These are phyloP conservation scores for Carettochelys insculpta DNA, from an alignment of 2,113 vertebrate species.

Conservation along the genomic window DNA sequence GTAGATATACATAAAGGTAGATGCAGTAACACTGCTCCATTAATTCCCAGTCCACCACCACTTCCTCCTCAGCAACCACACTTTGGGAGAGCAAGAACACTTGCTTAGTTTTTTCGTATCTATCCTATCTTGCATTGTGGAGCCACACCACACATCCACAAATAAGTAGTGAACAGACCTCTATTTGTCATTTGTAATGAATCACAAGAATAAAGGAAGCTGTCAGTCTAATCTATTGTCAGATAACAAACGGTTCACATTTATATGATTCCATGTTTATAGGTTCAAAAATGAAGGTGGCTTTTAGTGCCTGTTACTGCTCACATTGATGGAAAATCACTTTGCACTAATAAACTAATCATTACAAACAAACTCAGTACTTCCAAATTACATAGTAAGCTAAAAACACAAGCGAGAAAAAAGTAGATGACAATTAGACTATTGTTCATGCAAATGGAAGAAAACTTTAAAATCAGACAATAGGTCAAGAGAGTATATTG, in stretches of 20 bases:
- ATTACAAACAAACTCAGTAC: background rate
- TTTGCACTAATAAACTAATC: fast-evolving
- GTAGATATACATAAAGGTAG: background rate
- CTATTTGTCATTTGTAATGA: fast-evolving
- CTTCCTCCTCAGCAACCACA: fast-evolving
- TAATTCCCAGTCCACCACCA: background rate
- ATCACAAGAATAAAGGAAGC: background rate
- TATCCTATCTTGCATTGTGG: background rate
- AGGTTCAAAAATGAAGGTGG: background rate
- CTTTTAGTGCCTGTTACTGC: background rate
- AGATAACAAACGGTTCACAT: fast-evolving
- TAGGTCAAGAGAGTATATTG: slow-evolving; percentile 46
- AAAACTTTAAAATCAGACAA: slow-evolving; percentile 68
- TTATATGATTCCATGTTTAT: slow-evolving; percentile 4
- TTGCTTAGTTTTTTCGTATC: background rate
- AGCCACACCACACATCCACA: fast-evolving
- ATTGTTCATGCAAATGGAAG: slow-evolving; percentile 69
- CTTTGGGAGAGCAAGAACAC: background rate
- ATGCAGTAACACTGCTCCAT: background rate
- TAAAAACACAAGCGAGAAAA: background rate
- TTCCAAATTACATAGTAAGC: background rate
- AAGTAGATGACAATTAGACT: slow-evolving; percentile 41
- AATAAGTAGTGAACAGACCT: background rate
- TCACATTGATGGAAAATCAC: background rate
- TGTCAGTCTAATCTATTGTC: fast-evolving